Conservation (phyloP, 2,888 invertebrate species). For the Drosophila flavopinicola region DNA sequence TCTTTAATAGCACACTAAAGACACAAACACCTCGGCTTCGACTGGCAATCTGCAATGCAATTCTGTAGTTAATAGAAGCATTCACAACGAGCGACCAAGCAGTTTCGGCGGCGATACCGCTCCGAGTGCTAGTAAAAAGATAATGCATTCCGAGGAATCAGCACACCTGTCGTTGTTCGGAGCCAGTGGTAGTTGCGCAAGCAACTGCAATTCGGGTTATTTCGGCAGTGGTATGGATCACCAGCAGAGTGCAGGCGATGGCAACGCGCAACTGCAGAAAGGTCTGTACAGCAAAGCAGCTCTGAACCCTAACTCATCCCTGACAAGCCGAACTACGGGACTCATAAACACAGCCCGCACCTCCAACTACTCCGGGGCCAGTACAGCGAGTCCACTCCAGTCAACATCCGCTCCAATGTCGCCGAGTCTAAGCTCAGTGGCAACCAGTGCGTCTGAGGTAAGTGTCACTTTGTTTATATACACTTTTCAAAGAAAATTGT, state of each 20-base stretch:
- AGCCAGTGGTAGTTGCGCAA: conserved; percentile 7
- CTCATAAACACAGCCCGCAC: conserved; percentile 78
- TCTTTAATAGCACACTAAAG: conserved; percentile 33
- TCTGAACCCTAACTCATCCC: conserved; percentile 34
- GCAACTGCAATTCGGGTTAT: conserved; percentile 24
- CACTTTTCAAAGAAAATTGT: too few species aligned
- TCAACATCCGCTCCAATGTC: conserved; percentile 85
- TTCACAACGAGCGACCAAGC: conserved; percentile 38
- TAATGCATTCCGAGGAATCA: conserved; percentile 65
- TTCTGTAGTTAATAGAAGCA: conserved; percentile 23
- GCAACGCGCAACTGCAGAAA: conserved; percentile 24
- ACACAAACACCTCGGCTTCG: conserved; percentile 49
- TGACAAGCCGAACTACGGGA: conserved; percentile 39
- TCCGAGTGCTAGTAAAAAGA: conserved; percentile 17
- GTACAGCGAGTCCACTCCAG: conserved; percentile 85
- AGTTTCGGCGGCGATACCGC: conserved; percentile 42
- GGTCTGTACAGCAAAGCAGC: conserved; percentile 38
- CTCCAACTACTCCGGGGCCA: conserved; percentile 69
- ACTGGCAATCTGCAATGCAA: conserved; percentile 52
- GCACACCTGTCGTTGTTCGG: conserved; percentile 70
- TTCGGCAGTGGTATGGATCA: conserved; percentile 24
- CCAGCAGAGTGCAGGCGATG: conserved; percentile 17
- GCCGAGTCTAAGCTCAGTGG: conserved; percentile 90
- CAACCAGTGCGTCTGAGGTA: conserved; percentile 93
- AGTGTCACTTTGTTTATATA: conserved; percentile 61